These are phyloP conservation scores for Rhyacophila brunnea DNA, from an alignment of 1,140 invertebrate species.

Conservation along the genomic window DNA sequence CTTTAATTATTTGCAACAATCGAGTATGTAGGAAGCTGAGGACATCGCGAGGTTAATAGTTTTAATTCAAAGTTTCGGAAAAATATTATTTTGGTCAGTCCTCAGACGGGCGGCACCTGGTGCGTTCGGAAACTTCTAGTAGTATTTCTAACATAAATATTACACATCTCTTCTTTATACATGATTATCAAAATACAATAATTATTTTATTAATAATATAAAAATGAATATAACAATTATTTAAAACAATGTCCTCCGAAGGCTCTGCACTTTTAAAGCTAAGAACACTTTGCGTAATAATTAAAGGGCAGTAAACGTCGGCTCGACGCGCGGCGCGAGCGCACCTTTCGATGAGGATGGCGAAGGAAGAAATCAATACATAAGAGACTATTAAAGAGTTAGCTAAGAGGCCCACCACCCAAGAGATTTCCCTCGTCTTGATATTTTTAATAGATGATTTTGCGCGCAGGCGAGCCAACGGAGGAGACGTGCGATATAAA, in stretches of 20 bases:
- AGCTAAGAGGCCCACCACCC: slow-evolving; percentile 30
- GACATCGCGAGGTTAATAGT: slow-evolving; percentile 19
- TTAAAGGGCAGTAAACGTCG: slow-evolving; percentile 10
- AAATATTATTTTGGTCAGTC: slow-evolving; percentile 17
- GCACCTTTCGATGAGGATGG: slow-evolving; percentile 5
- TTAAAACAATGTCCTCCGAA: slow-evolving; percentile 32
- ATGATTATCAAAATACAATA: slow-evolving; percentile 31
- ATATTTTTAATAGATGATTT: slow-evolving; percentile 5
- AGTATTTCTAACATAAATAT: slow-evolving; percentile 36
- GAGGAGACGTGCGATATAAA: slow-evolving; percentile 47
- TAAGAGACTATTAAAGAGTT: slow-evolving; percentile 26
- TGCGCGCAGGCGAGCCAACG: slow-evolving; percentile 40
- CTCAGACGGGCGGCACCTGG: slow-evolving; percentile 30
- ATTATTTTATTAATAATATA: slow-evolving; percentile 25
- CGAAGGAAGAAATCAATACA: slow-evolving; percentile 25
- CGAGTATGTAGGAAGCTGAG: slow-evolving; percentile 22
- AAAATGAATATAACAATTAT: slow-evolving; percentile 29
- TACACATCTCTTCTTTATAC: slow-evolving; percentile 34
- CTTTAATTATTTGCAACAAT: slow-evolving; percentile 9
- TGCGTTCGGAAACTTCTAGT: slow-evolving; percentile 31
- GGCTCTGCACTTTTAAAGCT: slow-evolving; percentile 33
- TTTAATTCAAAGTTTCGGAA: slow-evolving; percentile 31
- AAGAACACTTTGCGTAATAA: slow-evolving; percentile 25
- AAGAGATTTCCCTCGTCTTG: slow-evolving; percentile 29
- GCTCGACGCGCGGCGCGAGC: not conserved